Conservation (phyloP, 2,797 vertebrate species). For the Amblyopsis hoosieri region DNA sequence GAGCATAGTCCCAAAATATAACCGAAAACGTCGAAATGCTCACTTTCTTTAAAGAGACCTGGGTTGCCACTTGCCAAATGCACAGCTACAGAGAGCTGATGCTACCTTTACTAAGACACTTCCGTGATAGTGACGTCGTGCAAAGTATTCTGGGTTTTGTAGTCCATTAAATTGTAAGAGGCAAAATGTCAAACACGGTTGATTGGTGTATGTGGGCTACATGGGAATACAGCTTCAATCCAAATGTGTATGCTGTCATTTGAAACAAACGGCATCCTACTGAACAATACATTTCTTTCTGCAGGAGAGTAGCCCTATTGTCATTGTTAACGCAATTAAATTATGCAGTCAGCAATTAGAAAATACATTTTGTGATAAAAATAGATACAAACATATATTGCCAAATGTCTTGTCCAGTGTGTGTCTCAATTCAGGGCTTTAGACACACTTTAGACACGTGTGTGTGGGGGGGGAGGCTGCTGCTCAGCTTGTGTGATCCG, state of each 20-base stretch:
- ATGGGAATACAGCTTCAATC: not conserved
- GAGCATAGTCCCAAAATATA: not conserved
- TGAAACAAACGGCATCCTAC: no score
- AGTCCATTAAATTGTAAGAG: conserved; percentile 20
- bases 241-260: no score
- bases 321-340: no score
- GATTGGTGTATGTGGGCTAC: not conserved
- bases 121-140: conserved; percentile 42
- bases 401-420: no score
- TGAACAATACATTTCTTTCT: no score
- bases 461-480: no score
- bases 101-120: not conserved
- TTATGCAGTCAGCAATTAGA: not conserved
- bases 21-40: not conserved
- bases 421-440: no score
- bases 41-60: conserved; percentile 8
- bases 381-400: no score
- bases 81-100: conserved; percentile 1
- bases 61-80: conserved; percentile 22
- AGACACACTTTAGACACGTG: no score
- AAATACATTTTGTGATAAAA: not conserved
- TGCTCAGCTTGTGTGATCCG: no score
- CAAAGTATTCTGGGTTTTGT: conserved; percentile 37
- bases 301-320: no score
- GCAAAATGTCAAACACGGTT: not conserved